Evolutionary conservation across 2,888 invertebrate species (phyloP).

Genomic region (Nysson spinosus): DNA sequence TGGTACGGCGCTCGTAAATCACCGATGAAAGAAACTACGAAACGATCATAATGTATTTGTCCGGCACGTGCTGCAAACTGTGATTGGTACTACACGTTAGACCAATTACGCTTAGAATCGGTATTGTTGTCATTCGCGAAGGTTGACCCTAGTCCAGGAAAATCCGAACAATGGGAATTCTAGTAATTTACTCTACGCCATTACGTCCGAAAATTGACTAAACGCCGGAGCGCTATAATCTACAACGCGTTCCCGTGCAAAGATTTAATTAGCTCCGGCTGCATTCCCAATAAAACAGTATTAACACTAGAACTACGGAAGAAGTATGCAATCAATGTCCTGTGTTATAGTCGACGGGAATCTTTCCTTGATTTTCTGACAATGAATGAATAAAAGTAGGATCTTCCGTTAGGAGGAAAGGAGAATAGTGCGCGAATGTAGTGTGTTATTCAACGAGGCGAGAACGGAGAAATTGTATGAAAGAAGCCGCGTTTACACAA

Average conservation of each 20-base stretch:
- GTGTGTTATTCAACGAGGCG: too few species aligned
- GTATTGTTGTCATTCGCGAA: constrained; percentile 25
- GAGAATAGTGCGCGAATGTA: too few species aligned
- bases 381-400: too few species aligned
- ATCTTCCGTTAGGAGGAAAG: too few species aligned
- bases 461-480: neutral
- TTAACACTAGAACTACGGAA: too few species aligned
- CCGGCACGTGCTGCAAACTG: constrained; percentile 24
- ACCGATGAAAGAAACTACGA: constrained; percentile 7
- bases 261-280: neutral
- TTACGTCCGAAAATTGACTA: constrained; percentile 30
- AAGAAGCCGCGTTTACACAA: neutral
- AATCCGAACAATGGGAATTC: constrained; percentile 39
- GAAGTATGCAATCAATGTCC: too few species aligned
- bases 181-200: constrained; percentile 32
- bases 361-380: too few species aligned
- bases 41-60: constrained; percentile 14
- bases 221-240: constrained; percentile 18
- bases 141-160: constrained; percentile 26
- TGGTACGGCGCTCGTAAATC: constrained; percentile 7
- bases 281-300: neutral
- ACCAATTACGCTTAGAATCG: constrained; percentile 43
- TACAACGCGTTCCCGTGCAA: neutral
- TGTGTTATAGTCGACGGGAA: too few species aligned
- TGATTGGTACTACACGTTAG: constrained; percentile 27